Evolutionary conservation across 2,797 vertebrate species (phyloP).

Genomic region (Amphiprion clarkii): DNA sequence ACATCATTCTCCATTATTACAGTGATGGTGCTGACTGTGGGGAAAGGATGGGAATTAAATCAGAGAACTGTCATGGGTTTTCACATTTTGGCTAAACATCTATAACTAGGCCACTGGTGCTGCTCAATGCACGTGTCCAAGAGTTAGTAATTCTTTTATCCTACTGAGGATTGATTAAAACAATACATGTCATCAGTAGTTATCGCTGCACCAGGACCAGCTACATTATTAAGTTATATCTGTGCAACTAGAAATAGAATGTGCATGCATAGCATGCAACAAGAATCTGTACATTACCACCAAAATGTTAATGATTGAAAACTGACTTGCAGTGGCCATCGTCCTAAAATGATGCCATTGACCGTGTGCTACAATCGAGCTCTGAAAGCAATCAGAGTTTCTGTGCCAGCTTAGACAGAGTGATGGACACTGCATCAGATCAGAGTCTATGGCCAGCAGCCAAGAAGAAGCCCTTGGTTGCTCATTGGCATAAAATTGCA

Average conservation of each 20-base stretch:
- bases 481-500: no score
- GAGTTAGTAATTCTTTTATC: background rate
- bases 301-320: no score
- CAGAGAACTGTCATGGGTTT: background rate
- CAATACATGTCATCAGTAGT: background rate
- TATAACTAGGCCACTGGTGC: background rate
- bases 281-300: no score
- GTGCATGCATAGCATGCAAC: no score
- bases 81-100: constrained; percentile 2
- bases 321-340: no score
- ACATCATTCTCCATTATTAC: constrained; percentile 9
- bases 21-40: constrained; percentile 1
- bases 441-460: no score
- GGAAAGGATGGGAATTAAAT: constrained; percentile 8
- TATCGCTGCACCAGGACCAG: background rate
- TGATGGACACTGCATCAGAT: no score
- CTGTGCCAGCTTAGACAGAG: no score
- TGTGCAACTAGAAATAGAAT: background rate
- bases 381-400: no score
- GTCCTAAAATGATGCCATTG: no score
- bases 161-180: background rate
- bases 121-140: background rate
- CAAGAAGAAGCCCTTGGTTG: no score
- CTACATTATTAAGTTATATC: background rate
- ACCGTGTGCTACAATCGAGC: no score